Percentiles rank a stretch among this genome's conserved stretches.
phyloP scores from a whole-genome alignment of 2,797 vertebrate genomes.

The Cichlasoma orientale region DNA sequence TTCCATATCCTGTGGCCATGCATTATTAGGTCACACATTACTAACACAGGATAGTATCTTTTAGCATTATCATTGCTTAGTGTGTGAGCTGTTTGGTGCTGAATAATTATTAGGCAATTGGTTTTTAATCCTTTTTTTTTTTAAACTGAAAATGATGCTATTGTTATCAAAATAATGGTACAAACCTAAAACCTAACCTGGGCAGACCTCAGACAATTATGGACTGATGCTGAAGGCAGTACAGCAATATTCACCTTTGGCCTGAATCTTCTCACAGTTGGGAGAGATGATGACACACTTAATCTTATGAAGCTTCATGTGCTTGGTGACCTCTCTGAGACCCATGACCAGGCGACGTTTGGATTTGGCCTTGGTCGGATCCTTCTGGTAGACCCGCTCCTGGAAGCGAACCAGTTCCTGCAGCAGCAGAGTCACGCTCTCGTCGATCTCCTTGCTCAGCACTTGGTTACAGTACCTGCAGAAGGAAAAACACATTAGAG shows the following conservation, averaged over 20 bases:
- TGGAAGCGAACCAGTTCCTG: constrained; percentile 98
- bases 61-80: background rate
- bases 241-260: constrained; percentile 85
- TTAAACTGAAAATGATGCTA: background rate
- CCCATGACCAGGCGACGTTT: constrained; percentile 97
- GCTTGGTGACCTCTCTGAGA: constrained; percentile 97
- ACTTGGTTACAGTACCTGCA: constrained; percentile 98
- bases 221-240: background rate
- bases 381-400: constrained; percentile 95
- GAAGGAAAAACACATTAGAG: background rate
- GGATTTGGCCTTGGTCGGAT: constrained; percentile 94
- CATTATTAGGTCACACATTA: background rate
- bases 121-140: background rate
- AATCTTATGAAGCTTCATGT: constrained; percentile 97
- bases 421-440: constrained; percentile 93
- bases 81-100: background rate
- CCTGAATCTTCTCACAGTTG: constrained; percentile 99
- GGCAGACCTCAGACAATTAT: background rate
- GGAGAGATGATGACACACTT: constrained; percentile 98
- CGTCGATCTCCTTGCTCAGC: constrained; percentile 98
- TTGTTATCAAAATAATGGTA: background rate
- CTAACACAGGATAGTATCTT: too few species aligned
- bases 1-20: background rate
- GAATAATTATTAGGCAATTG: background rate
- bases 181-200: background rate